Percentiles rank a stretch among this genome's conserved stretches.
phyloP scores from a whole-genome alignment of 2,888 invertebrate species.

The Caenorhabditis sp. region DNA sequence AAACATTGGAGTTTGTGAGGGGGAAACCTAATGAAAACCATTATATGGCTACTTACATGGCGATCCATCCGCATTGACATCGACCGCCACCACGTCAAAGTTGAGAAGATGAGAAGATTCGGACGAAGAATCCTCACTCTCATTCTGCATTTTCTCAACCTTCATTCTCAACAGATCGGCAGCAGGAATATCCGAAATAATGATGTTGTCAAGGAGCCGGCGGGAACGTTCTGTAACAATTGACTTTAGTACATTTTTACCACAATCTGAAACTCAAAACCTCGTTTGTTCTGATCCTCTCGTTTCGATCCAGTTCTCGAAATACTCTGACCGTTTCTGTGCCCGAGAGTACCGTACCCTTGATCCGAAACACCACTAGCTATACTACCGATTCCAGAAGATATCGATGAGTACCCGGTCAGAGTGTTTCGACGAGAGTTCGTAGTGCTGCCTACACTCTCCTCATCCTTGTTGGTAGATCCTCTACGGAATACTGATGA shows the following conservation, averaged over 20 bases:
- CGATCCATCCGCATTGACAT: slow-evolving; percentile 50
- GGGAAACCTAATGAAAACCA: no score
- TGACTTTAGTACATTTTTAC: neutral
- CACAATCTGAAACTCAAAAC: neutral
- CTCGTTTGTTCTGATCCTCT: slow-evolving; percentile 49
- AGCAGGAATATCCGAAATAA: slow-evolving; percentile 57
- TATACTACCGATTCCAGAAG: slow-evolving; percentile 64
- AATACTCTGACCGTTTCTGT: slow-evolving; percentile 46
- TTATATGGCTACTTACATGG: slow-evolving; percentile 56
- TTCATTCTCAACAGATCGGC: slow-evolving; percentile 52
- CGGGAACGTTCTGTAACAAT: slow-evolving; percentile 48
- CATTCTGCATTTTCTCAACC: slow-evolving; percentile 45
- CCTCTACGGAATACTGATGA: slow-evolving; percentile 58
- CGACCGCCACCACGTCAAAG: slow-evolving; percentile 61
- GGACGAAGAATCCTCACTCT: slow-evolving; percentile 28
- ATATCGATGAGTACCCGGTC: slow-evolving; percentile 59
- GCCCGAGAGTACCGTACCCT: slow-evolving; percentile 35
- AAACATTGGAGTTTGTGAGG: neutral
- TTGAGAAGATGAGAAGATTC: slow-evolving; percentile 17
- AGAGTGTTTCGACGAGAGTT: slow-evolving; percentile 54
- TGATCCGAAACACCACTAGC: slow-evolving; percentile 53
- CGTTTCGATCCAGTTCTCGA: slow-evolving; percentile 61
- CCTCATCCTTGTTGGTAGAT: slow-evolving; percentile 35
- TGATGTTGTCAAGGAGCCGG: slow-evolving; percentile 43
- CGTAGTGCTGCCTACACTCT: neutral